A percentile compares a stretch with the other conserved stretches of the same genome.
phyloP scores from a whole-genome alignment of 2,797 vertebrate genomes.

The Otolemur crassicaudatus region DNA sequence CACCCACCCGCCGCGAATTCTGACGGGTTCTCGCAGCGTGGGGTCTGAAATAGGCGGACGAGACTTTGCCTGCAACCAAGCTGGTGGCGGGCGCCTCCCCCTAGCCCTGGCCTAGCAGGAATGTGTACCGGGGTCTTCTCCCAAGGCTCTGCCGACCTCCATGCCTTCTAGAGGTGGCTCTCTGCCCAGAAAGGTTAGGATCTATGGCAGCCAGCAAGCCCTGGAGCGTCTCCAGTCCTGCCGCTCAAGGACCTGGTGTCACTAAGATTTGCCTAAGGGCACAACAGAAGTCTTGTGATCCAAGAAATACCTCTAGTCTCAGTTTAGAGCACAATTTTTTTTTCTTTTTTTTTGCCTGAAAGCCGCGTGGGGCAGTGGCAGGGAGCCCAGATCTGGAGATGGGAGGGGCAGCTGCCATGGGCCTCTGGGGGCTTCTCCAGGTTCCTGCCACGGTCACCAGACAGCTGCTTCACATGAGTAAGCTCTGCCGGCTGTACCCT shows the following conservation, averaged over 20 bases:
- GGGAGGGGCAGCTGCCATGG: not conserved
- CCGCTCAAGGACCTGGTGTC: not conserved
- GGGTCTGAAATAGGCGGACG: not conserved
- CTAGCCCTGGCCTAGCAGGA: not conserved
- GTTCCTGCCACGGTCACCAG: not conserved
- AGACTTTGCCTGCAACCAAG: not conserved
- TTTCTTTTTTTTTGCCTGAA: not conserved
- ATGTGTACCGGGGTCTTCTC: not conserved
- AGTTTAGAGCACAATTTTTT: constrained; percentile 35
- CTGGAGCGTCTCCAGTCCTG: not conserved
- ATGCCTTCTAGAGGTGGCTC: not conserved
- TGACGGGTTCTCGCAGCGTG: not conserved
- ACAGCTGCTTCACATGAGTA: constrained; percentile 77
- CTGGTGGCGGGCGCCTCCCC: not conserved
- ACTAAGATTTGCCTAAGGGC: constrained; percentile 20
- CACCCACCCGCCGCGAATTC: too few relatives aligned
- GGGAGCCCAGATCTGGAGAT: not conserved
- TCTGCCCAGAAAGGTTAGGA: not conserved
- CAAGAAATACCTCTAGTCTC: constrained; percentile 31
- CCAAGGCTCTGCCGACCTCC: rapidly evolving
- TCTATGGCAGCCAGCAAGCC: not conserved
- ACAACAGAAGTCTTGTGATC: constrained; percentile 58
- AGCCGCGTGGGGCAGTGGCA: not conserved
- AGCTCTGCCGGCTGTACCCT: constrained; percentile 70
- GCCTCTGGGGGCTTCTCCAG: not conserved